Evolutionary conservation across 2,888 invertebrate genomes (phyloP).

Genomic region (Chydorus sphaericus): DNA sequence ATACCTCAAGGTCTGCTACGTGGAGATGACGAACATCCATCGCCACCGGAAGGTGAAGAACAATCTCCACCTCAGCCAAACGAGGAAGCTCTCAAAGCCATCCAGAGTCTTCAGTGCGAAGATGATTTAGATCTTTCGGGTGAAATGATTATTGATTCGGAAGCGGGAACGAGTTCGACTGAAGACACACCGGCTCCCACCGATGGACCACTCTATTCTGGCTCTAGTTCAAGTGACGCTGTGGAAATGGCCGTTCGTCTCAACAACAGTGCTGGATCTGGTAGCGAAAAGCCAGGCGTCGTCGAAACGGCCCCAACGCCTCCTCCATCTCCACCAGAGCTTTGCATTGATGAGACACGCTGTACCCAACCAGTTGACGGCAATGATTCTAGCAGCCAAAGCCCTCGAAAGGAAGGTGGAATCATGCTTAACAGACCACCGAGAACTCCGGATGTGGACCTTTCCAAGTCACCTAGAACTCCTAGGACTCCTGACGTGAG

Average conservation of each 20-base stretch:
- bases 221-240: background rate
- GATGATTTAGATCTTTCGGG: slow-evolving; percentile 6
- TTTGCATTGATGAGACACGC: slow-evolving; percentile 7
- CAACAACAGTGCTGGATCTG: background rate
- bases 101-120: slow-evolving; percentile 54
- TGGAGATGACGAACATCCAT: background rate
- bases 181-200: background rate
- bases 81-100: slow-evolving; percentile 70
- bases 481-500: background rate
- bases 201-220: background rate
- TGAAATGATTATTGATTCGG: slow-evolving; percentile 6
- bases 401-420: background rate
- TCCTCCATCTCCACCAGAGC: slow-evolving; percentile 1
- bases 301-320: slow-evolving; percentile 12
- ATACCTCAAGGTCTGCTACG: background rate
- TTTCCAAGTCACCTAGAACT: background rate
- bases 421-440: no score
- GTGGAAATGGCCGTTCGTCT: background rate
- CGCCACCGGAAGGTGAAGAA: slow-evolving; percentile 25
- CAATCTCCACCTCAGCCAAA: slow-evolving; percentile 30
- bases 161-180: slow-evolving; percentile 1
- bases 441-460: slow-evolving; percentile 4
- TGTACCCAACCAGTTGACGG: slow-evolving; percentile 7
- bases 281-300: background rate
- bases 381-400: background rate